These are phyloP conservation scores for Pycnomerus fuliginosus DNA, from an alignment of 2,888 invertebrate species.

Conservation along the genomic window DNA sequence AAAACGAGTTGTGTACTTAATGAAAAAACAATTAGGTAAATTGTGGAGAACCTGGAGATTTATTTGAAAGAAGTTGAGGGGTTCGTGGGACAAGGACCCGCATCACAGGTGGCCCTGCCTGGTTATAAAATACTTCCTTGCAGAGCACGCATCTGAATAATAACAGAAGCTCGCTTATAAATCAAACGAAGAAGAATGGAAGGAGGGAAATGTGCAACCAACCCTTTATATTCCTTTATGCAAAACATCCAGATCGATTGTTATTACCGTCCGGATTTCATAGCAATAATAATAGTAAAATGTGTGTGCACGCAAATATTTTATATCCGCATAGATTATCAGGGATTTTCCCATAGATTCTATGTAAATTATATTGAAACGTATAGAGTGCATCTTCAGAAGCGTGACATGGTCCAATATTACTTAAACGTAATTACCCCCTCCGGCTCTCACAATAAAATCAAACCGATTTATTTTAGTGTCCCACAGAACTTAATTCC, in stretches of 20 bases:
- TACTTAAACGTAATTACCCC: conserved; percentile 22
- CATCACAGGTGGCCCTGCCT: conserved; percentile 41
- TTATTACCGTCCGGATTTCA: conserved; percentile 2
- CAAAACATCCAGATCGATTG: conserved; percentile 14
- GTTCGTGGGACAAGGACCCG: conserved; percentile 31
- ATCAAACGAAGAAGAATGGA: conserved; percentile 15
- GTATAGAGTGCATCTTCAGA: too few species aligned
- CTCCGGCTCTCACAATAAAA: conserved; percentile 22
- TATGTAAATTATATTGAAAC: too few species aligned
- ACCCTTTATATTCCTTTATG: conserved; percentile 22
- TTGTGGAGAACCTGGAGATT: too few species aligned
- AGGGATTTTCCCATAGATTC: too few species aligned
- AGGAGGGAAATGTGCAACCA: conserved; percentile 15
- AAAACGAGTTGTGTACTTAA: too few species aligned
- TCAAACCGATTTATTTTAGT: conserved; percentile 21
- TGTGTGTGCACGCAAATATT: conserved; percentile 2
- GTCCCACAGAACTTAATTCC: conserved; percentile 16
- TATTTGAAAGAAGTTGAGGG: conserved; percentile 5
- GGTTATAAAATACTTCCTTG: conserved; percentile 43
- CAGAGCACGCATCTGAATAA: conserved; percentile 26
- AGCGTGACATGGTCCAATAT: conserved; percentile 18
- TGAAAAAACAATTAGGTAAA: too few species aligned
- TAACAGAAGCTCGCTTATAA: conserved; percentile 23
- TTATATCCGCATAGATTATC: too few species aligned
- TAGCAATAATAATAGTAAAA: conserved; percentile 1